These are phyloP conservation scores for Caerostris extrusa DNA, from an alignment of 1,140 invertebrate species.

Conservation along the genomic window DNA sequence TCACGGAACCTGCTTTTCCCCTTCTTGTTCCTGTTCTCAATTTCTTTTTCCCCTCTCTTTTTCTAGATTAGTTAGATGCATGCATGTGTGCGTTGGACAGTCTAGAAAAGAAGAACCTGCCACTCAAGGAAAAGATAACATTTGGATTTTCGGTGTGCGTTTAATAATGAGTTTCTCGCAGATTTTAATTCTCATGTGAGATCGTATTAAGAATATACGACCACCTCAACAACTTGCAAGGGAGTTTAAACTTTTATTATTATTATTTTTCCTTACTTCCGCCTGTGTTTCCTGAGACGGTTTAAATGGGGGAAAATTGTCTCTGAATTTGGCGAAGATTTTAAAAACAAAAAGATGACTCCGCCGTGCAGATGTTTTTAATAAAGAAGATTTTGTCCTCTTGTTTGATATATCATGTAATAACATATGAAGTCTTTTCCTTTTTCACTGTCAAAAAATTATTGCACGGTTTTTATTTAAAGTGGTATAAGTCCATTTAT, in stretches of 20 bases:
- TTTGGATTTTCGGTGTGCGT: neutral
- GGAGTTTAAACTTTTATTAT: neutral
- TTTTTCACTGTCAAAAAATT: neutral
- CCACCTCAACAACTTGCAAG: neutral
- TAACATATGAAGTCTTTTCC: neutral
- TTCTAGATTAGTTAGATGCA: neutral
- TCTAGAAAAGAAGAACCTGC: neutral
- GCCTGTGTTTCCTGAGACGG: neutral
- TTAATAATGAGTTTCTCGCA: neutral
- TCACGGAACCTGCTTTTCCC: neutral
- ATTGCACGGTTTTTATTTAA: no score
- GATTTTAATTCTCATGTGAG: conserved; percentile 10
- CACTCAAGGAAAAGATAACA: neutral
- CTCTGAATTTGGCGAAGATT: neutral
- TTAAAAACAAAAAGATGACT: neutral
- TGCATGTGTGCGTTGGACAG: neutral
- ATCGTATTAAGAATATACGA: neutral
- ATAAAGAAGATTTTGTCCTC: neutral
- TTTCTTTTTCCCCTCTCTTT: neutral
- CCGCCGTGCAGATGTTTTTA: neutral
- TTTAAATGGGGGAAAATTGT: neutral
- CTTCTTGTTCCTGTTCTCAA: neutral
- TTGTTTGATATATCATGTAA: neutral
- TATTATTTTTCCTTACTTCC: neutral
- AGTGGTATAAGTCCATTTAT: no score